These are phyloP conservation scores for Campaea margaritaria DNA, from an alignment of 2,888 invertebrate genomes.

Conservation along the genomic window DNA sequence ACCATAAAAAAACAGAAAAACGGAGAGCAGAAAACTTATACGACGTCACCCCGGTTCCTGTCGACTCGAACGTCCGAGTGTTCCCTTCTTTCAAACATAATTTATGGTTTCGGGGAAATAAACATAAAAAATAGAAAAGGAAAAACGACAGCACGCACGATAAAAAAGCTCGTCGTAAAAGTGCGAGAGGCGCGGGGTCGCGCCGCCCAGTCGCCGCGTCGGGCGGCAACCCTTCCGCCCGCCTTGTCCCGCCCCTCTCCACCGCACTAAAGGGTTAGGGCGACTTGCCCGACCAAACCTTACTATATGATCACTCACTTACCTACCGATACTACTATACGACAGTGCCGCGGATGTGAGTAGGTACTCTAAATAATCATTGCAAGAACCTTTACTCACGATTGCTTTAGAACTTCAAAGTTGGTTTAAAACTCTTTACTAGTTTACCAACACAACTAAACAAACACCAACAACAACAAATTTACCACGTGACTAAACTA, in stretches of 20 bases:
- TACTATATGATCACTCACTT: slow-evolving; percentile 46
- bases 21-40: slow-evolving; percentile 77
- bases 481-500: no score
- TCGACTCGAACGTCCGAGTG: slow-evolving; percentile 81
- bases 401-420: neutral
- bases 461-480: no score
- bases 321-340: slow-evolving; percentile 30
- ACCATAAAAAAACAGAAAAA: slow-evolving; percentile 79
- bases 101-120: slow-evolving; percentile 86
- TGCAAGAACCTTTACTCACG: neutral
- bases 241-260: slow-evolving; percentile 60
- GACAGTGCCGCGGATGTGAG: neutral
- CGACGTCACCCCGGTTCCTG: slow-evolving; percentile 81
- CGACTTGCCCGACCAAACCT: slow-evolving; percentile 59
- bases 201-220: slow-evolving; percentile 62
- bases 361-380: slow-evolving; percentile 3
- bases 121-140: slow-evolving; percentile 86
- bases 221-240: slow-evolving; percentile 78
- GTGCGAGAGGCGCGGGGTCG: slow-evolving; percentile 66
- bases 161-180: slow-evolving; percentile 85
- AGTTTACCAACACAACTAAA: no score
- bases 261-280: slow-evolving; percentile 79
- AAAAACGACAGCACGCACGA: slow-evolving; percentile 85
- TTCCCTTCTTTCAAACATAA: slow-evolving; percentile 86
- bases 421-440: no score